Conservation (phyloP, 2,888 invertebrate genomes). For the Homarus gammarus region DNA sequence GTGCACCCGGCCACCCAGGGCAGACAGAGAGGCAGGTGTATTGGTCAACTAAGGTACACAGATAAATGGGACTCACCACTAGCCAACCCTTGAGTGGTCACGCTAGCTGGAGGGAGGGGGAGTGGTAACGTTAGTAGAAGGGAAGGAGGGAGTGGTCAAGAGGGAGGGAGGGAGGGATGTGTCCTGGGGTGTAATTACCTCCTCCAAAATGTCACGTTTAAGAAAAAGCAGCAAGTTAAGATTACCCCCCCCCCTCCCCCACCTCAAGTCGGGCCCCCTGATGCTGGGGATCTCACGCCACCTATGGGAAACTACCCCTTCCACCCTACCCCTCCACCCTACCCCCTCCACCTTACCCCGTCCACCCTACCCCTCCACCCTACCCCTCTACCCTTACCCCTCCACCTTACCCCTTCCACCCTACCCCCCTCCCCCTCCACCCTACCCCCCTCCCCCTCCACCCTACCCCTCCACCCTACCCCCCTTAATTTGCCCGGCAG, state of each 20-base stretch:
- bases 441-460: background rate
- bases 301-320: slow-evolving; percentile 18
- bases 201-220: background rate
- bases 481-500: slow-evolving; percentile 30
- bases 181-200: background rate
- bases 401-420: no score
- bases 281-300: slow-evolving; percentile 4
- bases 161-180: no score
- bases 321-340: background rate
- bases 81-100: no score
- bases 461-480: background rate
- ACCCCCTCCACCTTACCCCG: slow-evolving; percentile 19
- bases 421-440: no score
- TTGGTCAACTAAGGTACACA: no score
- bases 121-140: no score
- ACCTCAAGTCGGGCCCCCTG: background rate
- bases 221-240: background rate
- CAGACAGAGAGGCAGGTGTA: no score
- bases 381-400: no score
- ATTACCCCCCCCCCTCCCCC: background rate
- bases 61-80: no score
- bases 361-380: background rate
- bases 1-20: no score
- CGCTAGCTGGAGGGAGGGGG: no score
- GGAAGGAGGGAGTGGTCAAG: background rate